Percentiles rank a stretch among this genome's conserved stretches.
Evolutionary conservation across 23 tunicate species (phyloP).

Genomic region (Phallusia fumigata): DNA sequence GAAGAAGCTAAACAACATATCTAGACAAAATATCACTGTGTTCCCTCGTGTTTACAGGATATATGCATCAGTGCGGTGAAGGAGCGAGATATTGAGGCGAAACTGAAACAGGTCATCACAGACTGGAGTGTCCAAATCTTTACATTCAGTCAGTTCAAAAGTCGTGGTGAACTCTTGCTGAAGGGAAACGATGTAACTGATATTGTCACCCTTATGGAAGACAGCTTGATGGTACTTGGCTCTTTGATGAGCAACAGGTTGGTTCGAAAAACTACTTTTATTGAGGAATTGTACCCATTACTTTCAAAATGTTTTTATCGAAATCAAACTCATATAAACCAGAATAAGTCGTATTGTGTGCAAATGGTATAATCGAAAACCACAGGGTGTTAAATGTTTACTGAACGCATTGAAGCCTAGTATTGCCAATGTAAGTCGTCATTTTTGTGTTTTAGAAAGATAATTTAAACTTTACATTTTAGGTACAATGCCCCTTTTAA

Average conservation of each 20-base stretch:
- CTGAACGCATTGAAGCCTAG: no score
- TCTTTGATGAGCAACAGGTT: constrained; percentile 87
- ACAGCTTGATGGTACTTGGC: constrained; percentile 76
- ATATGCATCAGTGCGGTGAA: constrained; percentile 89
- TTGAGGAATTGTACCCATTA: no score
- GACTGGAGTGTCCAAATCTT: constrained; percentile 86
- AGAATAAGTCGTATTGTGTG: background rate
- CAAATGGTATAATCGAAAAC: no score
- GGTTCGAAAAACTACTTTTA: background rate
- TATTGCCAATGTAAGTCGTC: no score
- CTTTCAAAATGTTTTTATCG: no score
- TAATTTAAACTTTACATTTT: background rate
- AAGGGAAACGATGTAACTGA: constrained; percentile 79
- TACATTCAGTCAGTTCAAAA: constrained; percentile 82
- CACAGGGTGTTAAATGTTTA: no score
- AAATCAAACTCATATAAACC: no score
- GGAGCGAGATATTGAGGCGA: constrained; percentile 87
- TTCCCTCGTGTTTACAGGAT: constrained; percentile 39
- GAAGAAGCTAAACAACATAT: no score
- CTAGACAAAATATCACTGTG: no score
- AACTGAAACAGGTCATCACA: constrained; percentile 69
- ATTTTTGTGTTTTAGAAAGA: background rate
- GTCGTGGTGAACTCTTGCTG: constrained; percentile 80
- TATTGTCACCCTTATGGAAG: constrained; percentile 83
- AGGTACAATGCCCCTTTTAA: constrained; percentile 89